A percentile compares a stretch with the other conserved stretches of the same genome.
Evolutionary conservation across 2,113 vertebrate genomes (phyloP).

Genomic region (Syngnathus scovelli): DNA sequence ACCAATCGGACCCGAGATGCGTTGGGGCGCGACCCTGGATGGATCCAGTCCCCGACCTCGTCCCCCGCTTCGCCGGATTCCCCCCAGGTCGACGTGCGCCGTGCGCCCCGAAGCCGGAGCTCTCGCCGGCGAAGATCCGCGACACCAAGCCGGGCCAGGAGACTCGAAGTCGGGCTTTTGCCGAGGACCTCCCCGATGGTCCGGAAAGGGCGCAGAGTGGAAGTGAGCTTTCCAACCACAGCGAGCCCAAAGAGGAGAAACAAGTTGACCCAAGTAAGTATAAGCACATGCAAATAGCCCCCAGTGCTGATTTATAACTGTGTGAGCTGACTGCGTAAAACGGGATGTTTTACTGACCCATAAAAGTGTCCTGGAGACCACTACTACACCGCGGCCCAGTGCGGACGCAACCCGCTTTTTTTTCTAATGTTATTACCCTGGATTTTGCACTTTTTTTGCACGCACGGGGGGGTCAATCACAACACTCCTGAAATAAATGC

Average conservation of each 20-base stretch:
- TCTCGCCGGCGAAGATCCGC: conserved; percentile 66
- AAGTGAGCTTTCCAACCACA: conserved; percentile 82
- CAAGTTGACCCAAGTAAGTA: conserved; percentile 99
- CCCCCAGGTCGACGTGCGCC: conserved; percentile 76
- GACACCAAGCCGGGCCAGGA: conserved; percentile 42
- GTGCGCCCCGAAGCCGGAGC: conserved; percentile 85
- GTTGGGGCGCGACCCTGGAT: conserved; percentile 88
- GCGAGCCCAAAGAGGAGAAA: conserved; percentile 91
- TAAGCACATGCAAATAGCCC: conserved; percentile 75
- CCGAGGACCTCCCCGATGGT: conserved; percentile 60
- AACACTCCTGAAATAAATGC: conserved; percentile 19
- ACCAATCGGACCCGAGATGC: conserved; percentile 83
- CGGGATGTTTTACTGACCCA: conserved; percentile 99
- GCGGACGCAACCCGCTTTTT: conserved; percentile 67
- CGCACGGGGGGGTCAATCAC: conserved; percentile 13
- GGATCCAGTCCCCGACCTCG: conserved; percentile 80
- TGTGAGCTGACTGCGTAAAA: conserved; percentile 95
- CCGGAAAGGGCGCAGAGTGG: conserved; percentile 77
- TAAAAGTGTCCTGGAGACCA: conserved; percentile 89
- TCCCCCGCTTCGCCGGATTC: conserved; percentile 76
- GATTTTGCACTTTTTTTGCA: conserved; percentile 28
- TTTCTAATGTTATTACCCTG: conserved; percentile 48
- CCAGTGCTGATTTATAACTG: conserved; percentile 89
- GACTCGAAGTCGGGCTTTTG: conserved; percentile 73
- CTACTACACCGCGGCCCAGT: conserved; percentile 76